These are phyloP conservation scores for Rhynchopsitta pachyrhyncha DNA, from an alignment of 2,113 vertebrate genomes.

Conservation along the genomic window DNA sequence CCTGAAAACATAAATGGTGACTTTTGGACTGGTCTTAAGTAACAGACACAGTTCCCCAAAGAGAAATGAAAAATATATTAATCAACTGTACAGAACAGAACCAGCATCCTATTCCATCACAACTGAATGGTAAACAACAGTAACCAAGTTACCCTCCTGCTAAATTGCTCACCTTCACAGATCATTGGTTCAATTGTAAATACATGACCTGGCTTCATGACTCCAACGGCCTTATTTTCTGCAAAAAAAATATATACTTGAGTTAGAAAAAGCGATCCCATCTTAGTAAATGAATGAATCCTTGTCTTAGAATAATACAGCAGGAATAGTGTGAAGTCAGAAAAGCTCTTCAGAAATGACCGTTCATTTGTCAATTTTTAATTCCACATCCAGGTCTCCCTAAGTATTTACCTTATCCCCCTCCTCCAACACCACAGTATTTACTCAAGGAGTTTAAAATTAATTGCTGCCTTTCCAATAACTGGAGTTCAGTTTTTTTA, in stretches of 20 bases:
- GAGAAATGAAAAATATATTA: not conserved
- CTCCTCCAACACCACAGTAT: not conserved
- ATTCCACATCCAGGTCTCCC: not conserved
- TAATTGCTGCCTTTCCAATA: not conserved
- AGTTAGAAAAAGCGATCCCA: not conserved
- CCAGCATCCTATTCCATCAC: not conserved
- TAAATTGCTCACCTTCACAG: slow-evolving; percentile 88
- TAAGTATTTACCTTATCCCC: not conserved
- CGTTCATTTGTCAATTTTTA: not conserved
- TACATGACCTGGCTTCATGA: slow-evolving; percentile 97
- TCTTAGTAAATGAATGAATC: not conserved
- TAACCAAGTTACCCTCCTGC: not conserved
- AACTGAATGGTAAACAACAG: not conserved
- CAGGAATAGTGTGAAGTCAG: not conserved
- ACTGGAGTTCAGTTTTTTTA: not conserved
- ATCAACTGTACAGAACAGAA: not conserved
- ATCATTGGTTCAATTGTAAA: slow-evolving; percentile 99
- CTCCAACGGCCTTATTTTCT: slow-evolving; percentile 99
- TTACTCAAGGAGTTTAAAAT: not conserved
- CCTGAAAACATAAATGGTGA: slow-evolving; percentile 71
- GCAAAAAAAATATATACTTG: slow-evolving; percentile 46
- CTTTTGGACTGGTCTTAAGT: not conserved
- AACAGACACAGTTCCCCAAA: not conserved
- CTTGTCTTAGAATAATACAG: not conserved
- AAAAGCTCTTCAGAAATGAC: not conserved